Evolutionary conservation across 2,888 invertebrate genomes (phyloP), one percentile per base, ranked within the genome.

Genomic region (Stictocephala bisonia): DNA sequence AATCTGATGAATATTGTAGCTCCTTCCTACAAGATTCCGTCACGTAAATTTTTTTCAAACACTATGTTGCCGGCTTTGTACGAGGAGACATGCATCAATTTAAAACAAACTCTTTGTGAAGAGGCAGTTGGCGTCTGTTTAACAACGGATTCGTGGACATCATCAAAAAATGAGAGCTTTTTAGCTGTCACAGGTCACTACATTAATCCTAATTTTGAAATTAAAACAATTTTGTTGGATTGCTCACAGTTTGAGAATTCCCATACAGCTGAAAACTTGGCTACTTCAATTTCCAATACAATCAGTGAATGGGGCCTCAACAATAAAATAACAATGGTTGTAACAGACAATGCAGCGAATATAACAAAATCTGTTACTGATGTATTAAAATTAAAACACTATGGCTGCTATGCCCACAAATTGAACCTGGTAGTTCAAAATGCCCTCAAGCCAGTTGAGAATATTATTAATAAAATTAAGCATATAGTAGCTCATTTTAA

Each of bases 121-220:
- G 29, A 60, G 27, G 44, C 66, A 7, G 9, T 26, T n/a, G 26
- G 18, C 15, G 67, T 79, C 15, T 76, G 78, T 67, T 15, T 82
- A 41, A 82, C 81, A 26, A 81, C 80, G 4, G 82, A 82, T 75
- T 78, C 79, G 56, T 81, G 81, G 81, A 81, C 81, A 15, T 82
- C 81, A 7, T 18, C 71, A 6, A 80, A 78, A 58, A 78, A 74
- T 24, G 81, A 81, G 53, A 79, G 75, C 73, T 81, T 75, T 75
- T 71, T 82, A 44, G 80, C 77, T 22, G 78, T 80, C 6, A 81
- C 78, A 13, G 75, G 50, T 9, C 80, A 81, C 76, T 81, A 76
- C 74, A 72, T 80, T 24, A 50, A 78, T 66, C 48, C 76, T 2
- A 58, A 79, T 64, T 81, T 80, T 78, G 40, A 77, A 74, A 13